Evolutionary conservation across 2,888 invertebrate genomes (phyloP), one percentile per base, ranked within the genome.

Genomic region (Crepidodera aurea): DNA sequence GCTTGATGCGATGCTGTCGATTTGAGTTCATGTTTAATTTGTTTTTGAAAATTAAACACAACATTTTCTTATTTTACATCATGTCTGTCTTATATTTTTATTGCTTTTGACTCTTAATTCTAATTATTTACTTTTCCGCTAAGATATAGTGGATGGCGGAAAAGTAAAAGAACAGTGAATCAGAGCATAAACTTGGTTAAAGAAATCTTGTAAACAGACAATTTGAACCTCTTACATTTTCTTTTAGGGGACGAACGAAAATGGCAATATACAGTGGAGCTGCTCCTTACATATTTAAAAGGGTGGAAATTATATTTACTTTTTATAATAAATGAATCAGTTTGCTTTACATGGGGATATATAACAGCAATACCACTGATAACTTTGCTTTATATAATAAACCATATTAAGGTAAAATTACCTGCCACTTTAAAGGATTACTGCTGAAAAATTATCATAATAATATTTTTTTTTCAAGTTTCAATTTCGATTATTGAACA

Each of bases 401-500:
- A 48, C 6, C 48, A 48, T 15, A 25, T 48, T 27, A 48, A 48
- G 48, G 48, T 48, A 48, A 6, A n/a, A 19, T 22, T 22, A 8
- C 10, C 8, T 29, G 29, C 29, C 10, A 4, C 6, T 10, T 29
- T 29, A 29, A 6, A 18, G 16, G 3, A 2, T 4, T 37, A 37
- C 13, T 29, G 8, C 8, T 8, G 2, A 29, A 8, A 29, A 10
- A 10, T 29, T 6, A 37, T 37, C 13, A 37, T 7, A 37, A 8
- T 8, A 10, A 40, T 8, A 22, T 25, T 25, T 46, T 48, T 48
- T n/a, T n/a, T n/a, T n/a, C n/a, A n/a, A 48, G 48, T 48, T 48
- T 27, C 48, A 48, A 10, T 48, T 27, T n/a, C 15, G 10, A 1
- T 6, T 48, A 1, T 16, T 48, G 7, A 48, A 48, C 15, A 29